Evolutionary conservation across 2,797 vertebrate genomes (phyloP).

Genomic region (Phataginus tricuspis): DNA sequence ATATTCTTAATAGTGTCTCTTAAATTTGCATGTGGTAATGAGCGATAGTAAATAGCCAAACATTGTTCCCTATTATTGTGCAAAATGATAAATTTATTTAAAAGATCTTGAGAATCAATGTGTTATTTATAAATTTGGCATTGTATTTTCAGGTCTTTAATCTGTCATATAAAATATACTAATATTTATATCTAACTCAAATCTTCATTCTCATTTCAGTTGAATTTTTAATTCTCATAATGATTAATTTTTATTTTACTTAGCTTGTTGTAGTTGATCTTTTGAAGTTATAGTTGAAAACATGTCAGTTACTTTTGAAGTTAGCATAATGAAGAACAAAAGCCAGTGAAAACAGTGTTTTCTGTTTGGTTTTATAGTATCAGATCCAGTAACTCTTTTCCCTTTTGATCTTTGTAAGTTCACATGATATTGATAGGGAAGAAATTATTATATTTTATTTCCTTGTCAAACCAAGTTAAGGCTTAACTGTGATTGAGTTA

Average conservation of each 20-base stretch:
- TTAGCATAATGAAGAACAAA: background rate
- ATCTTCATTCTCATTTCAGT: background rate
- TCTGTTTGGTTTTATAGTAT: background rate
- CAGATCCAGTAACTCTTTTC: background rate
- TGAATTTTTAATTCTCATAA: background rate
- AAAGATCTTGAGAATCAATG: background rate
- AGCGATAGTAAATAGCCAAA: background rate
- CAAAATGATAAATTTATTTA: background rate
- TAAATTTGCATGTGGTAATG: background rate
- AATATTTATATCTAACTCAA: background rate
- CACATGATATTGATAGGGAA: background rate
- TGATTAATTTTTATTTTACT: background rate
- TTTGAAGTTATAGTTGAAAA: background rate
- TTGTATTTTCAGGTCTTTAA: background rate
- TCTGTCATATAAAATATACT: background rate
- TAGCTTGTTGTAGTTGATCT: background rate
- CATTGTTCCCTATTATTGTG: background rate
- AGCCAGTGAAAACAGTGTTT: background rate
- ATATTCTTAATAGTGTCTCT: background rate
- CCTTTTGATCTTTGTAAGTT: background rate
- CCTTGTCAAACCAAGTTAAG: background rate
- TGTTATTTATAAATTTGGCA: background rate
- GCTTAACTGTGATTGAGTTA: background rate
- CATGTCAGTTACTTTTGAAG: background rate
- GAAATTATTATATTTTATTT: background rate